Conservation (phyloP, 2,797 vertebrate species). For the Taenioides sp. region DNA sequence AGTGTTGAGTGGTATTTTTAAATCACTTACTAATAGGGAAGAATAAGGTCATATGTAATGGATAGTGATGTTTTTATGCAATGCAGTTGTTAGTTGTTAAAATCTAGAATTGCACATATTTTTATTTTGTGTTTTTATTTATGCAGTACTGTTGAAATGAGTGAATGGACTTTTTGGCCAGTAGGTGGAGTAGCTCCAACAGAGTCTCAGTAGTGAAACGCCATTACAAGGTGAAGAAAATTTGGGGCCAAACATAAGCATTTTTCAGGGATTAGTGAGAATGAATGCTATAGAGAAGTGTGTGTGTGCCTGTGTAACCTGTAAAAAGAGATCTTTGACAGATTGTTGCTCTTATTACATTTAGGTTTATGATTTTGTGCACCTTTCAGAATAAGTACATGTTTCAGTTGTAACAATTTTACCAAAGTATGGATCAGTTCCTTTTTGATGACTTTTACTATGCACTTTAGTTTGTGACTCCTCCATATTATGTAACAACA, state of each 20-base stretch:
- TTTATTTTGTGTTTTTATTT: constrained; percentile 44
- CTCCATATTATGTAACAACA: not conserved
- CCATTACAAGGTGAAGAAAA: constrained; percentile 29
- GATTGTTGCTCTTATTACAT: not conserved
- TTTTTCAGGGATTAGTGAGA: constrained; percentile 75
- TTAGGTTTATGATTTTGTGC: not conserved
- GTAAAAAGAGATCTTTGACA: not conserved
- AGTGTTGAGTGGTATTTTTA: constrained; percentile 14
- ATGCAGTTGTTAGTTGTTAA: constrained; percentile 38
- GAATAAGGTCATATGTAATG: not conserved
- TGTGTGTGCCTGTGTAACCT: constrained; percentile 13
- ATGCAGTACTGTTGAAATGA: constrained; percentile 38
- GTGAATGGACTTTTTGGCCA: constrained; percentile 40
- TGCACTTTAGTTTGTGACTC: constrained; percentile 11
- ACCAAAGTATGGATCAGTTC: constrained; percentile 4
- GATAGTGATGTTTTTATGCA: constrained; percentile 48
- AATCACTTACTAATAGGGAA: constrained; percentile 19
- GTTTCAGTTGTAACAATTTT: not conserved
- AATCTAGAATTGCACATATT: constrained; percentile 42
- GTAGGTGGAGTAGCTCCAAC: constrained; percentile 34
- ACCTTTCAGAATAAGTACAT: constrained; percentile 1
- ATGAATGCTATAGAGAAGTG: constrained; percentile 41
- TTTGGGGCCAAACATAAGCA: constrained; percentile 50
- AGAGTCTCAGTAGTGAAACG: constrained; percentile 7
- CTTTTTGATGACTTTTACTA: not conserved